Conservation (phyloP, 2,113 vertebrate species). For the Nansenia antarctica region DNA sequence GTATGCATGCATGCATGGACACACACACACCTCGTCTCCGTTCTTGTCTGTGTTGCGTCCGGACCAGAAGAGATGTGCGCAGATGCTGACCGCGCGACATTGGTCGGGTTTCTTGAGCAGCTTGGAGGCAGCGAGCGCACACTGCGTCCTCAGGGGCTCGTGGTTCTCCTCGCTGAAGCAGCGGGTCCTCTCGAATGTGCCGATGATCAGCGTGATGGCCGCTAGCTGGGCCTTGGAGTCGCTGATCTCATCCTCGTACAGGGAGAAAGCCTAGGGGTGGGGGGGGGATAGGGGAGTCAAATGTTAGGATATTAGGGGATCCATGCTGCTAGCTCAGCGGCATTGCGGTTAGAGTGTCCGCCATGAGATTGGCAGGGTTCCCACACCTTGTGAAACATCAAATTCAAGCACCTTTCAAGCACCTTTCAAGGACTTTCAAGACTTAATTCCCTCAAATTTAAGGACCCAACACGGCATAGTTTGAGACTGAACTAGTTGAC, state of each 20-base stretch:
- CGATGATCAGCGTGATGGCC: slow-evolving; percentile 98
- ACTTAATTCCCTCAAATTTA: too few species aligned
- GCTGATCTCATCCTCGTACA: slow-evolving; percentile 98
- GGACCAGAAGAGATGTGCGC: slow-evolving; percentile 97
- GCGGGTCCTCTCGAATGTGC: slow-evolving; percentile 93
- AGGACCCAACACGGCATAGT: too few species aligned
- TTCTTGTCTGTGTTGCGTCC: slow-evolving; percentile 94
- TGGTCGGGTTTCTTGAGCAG: slow-evolving; percentile 98
- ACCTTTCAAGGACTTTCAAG: too few species aligned
- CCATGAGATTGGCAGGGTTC: too few species aligned
- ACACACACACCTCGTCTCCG: slow-evolving; percentile 86
- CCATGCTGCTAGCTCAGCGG: too few species aligned
- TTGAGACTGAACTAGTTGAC: too few species aligned
- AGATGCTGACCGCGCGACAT: slow-evolving; percentile 94
- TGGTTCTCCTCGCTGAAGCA: slow-evolving; percentile 99
- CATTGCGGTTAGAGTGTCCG: too few species aligned
- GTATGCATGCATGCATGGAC: too few species aligned
- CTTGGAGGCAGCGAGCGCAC: slow-evolving; percentile 94
- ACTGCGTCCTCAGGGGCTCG: slow-evolving; percentile 95
- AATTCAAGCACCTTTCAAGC: too few species aligned
- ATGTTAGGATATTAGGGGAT: background rate
- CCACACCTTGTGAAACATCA: too few species aligned
- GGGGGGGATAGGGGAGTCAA: background rate
- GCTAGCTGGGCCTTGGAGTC: slow-evolving; percentile 98
- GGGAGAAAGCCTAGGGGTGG: slow-evolving; percentile 88